Evolutionary conservation across 2,888 invertebrate species (phyloP).

Genomic region (Aspidapion aeneum): DNA sequence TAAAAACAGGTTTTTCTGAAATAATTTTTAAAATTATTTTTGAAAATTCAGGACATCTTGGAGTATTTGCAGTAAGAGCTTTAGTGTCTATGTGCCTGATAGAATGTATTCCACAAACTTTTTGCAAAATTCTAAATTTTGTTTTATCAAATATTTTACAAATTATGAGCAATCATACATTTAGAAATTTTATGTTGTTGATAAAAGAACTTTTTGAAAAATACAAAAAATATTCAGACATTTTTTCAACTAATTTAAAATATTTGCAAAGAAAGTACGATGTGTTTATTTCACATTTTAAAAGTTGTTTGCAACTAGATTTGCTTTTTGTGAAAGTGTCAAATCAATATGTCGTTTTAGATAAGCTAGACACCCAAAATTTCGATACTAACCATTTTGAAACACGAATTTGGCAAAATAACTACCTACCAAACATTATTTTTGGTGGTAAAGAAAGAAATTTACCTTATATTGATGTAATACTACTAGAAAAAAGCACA

Average conservation of each 20-base stretch:
- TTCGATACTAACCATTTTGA: constrained; percentile 17
- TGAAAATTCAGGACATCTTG: constrained; percentile 28
- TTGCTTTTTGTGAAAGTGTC: constrained; percentile 29
- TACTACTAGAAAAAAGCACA: constrained; percentile 10
- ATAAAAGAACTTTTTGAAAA: constrained; percentile 30
- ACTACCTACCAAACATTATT: constrained; percentile 30
- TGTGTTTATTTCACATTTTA: constrained; percentile 18
- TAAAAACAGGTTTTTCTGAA: constrained; percentile 22
- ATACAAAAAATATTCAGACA: constrained; percentile 20
- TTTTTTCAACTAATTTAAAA: background rate
- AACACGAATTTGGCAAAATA: constrained; percentile 31
- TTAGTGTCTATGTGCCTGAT: constrained; percentile 27
- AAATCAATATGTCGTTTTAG: constrained; percentile 15
- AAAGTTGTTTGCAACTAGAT: constrained; percentile 24
- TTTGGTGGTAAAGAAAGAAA: constrained; percentile 16
- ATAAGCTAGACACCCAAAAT: constrained; percentile 7
- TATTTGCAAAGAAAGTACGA: constrained; percentile 9
- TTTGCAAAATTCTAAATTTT: constrained; percentile 25
- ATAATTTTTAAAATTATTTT: constrained; percentile 29
- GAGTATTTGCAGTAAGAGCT: constrained; percentile 28
- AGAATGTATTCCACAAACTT: constrained; percentile 25
- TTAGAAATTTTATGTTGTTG: constrained; percentile 28
- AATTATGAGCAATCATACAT: constrained; percentile 27
- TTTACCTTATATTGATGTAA: constrained; percentile 21
- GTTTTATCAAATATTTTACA: constrained; percentile 24